Conservation (phyloP, 2,113 vertebrate species). For the Strix uralensis region DNA sequence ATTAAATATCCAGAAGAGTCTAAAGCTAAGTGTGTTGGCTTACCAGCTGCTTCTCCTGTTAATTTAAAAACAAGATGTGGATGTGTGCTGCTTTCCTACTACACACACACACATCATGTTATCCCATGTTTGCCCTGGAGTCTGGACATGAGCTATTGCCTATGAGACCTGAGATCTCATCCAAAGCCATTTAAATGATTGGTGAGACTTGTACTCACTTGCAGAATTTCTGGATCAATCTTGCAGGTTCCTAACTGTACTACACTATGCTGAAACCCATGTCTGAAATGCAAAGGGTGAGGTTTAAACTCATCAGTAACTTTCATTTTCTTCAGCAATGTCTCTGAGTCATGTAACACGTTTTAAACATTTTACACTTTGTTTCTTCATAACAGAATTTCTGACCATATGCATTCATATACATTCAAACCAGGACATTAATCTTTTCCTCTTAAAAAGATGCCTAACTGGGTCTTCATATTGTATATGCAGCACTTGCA, state of each 20-base stretch:
- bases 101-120: neutral
- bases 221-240: neutral
- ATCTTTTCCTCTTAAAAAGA: neutral
- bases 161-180: neutral
- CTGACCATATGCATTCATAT: neutral
- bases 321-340: neutral
- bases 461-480: neutral
- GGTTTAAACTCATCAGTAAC: neutral
- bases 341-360: neutral
- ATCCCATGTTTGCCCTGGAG: neutral
- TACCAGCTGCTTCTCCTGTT: neutral
- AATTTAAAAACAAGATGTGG: neutral
- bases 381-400: neutral
- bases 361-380: neutral
- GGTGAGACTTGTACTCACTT: neutral
- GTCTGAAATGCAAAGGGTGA: neutral
- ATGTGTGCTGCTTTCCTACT: neutral
- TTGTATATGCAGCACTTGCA: neutral
- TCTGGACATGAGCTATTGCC: neutral
- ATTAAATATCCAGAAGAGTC: neutral
- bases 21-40: neutral
- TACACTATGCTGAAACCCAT: accelerated
- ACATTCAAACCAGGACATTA: neutral
- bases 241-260: neutral
- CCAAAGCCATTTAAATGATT: neutral